These are phyloP conservation scores for Drosophila anomalata DNA, from an alignment of 2,888 invertebrate species.

Conservation along the genomic window DNA sequence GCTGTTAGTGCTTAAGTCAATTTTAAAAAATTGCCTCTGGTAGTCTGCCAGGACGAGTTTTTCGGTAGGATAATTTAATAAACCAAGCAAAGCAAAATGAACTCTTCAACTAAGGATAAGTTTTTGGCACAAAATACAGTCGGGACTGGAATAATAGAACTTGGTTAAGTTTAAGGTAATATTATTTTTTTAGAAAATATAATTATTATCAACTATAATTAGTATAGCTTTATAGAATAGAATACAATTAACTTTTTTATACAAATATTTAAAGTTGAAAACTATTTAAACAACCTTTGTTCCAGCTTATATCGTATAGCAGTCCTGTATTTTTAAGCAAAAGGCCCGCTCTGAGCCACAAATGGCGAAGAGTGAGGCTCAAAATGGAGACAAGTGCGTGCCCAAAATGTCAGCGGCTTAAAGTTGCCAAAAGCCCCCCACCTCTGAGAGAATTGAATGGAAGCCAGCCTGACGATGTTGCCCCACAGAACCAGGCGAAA, in stretches of 20 bases:
- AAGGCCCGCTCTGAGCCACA: not conserved
- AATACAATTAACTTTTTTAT: not conserved
- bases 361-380: conserved; percentile 11
- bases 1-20: conserved; percentile 68
- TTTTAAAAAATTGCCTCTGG: conserved; percentile 67
- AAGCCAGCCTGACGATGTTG: conserved; percentile 10
- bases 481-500: conserved; percentile 48
- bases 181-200: not conserved
- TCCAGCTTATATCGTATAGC: not conserved
- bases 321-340: not conserved
- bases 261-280: not conserved
- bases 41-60: conserved; percentile 38
- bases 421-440: conserved; percentile 60
- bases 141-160: not conserved
- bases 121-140: conserved; percentile 46
- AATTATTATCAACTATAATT: not conserved
- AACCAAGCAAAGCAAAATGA: conserved; percentile 64
- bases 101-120: conserved; percentile 44
- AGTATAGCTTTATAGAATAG: no score
- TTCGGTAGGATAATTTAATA: conserved; percentile 72
- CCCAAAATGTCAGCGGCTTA: conserved; percentile 76
- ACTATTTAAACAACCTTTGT: no score
- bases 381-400: conserved; percentile 62
- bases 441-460: conserved; percentile 21
- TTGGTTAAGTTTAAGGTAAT: no score